Evolutionary conservation across 2,113 vertebrate species (phyloP).

Genomic region (Oceanodroma tethys): DNA sequence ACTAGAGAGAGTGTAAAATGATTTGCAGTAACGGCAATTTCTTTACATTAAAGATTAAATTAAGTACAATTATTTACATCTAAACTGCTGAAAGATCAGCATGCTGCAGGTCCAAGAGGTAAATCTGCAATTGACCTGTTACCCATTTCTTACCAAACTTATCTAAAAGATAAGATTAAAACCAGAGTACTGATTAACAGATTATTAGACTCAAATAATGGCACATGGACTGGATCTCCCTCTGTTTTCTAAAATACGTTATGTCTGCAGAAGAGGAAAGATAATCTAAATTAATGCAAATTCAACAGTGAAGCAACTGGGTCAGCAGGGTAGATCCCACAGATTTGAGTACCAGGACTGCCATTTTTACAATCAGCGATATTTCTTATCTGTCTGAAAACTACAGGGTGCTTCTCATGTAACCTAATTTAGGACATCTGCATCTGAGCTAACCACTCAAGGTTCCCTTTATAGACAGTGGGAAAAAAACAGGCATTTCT

Average conservation of each 20-base stretch:
- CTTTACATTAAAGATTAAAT: not conserved
- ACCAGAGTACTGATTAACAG: not conserved
- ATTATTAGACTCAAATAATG: not conserved
- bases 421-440: conserved; percentile 27
- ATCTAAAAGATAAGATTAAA: not conserved
- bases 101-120: not conserved
- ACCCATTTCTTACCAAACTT: not conserved
- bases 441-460: not conserved
- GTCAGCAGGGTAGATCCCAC: not conserved
- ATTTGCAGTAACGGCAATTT: not conserved
- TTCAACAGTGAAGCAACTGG: not conserved
- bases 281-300: conserved; percentile 6
- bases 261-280: not conserved
- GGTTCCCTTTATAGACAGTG: not conserved
- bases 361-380: not conserved
- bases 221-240: not conserved
- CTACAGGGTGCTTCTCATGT: not conserved
- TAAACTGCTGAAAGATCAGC: not conserved
- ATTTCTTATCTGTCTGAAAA: not conserved
- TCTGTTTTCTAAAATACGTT: not conserved
- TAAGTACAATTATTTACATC: not conserved
- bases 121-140: not conserved
- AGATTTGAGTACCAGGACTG: not conserved
- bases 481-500: not conserved
- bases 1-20: not conserved